These are phyloP conservation scores for Bradypus variegatus DNA, from an alignment of 2,797 vertebrate genomes.

Conservation along the genomic window DNA sequence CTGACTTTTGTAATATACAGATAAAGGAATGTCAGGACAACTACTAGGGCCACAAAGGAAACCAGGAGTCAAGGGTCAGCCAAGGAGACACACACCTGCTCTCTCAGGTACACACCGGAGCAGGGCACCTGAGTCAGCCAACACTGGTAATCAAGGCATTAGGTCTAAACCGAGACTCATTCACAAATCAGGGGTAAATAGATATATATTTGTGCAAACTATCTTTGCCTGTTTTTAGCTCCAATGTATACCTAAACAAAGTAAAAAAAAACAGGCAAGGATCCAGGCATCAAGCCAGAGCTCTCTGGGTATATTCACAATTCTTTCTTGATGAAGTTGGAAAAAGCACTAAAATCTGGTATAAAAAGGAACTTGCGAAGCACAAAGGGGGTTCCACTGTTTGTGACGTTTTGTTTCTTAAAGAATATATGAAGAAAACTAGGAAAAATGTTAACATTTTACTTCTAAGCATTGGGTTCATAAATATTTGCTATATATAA, in stretches of 20 bases:
- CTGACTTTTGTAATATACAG: neutral
- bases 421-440: neutral
- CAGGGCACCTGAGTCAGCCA: neutral
- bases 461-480: neutral
- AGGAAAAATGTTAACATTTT: neutral
- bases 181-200: neutral
- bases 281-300: neutral
- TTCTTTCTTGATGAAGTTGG: neutral
- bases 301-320: neutral
- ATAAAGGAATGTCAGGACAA: neutral
- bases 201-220: neutral
- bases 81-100: neutral
- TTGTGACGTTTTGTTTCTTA: conserved; percentile 11
- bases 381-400: neutral
- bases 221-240: neutral
- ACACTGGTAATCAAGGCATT: neutral
- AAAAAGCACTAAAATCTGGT: neutral
- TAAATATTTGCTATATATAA: neutral
- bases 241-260: neutral
- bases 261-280: neutral
- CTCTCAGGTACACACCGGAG: neutral
- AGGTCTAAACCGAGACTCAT: neutral
- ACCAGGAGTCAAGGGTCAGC: neutral
- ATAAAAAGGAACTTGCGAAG: neutral
- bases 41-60: neutral